Percentiles rank a stretch among this genome's conserved stretches.
These are phyloP conservation scores for Hafferia zeledoni DNA, from an alignment of 2,797 vertebrate species.

Conservation along the genomic window DNA sequence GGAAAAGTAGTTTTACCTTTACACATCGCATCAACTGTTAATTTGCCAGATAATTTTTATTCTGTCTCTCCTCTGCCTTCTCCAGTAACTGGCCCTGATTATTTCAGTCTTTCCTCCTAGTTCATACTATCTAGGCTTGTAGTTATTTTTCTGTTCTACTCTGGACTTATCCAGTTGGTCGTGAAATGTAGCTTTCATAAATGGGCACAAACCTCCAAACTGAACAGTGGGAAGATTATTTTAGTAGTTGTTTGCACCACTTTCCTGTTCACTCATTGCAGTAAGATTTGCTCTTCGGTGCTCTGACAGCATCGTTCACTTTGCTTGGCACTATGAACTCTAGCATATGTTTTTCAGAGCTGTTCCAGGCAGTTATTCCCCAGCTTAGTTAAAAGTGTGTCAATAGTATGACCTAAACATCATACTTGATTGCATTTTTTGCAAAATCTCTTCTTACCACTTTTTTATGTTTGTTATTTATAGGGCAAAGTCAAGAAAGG, in stretches of 20 bases:
- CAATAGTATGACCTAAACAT: background rate
- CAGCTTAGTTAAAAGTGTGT: background rate
- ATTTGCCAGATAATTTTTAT: background rate
- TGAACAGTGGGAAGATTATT: background rate
- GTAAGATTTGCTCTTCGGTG: background rate
- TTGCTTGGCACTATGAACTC: background rate
- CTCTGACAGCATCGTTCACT: background rate
- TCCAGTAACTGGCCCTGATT: background rate
- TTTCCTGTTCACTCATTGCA: background rate
- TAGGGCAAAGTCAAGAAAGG: background rate
- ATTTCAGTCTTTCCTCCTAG: slow-evolving; percentile 1
- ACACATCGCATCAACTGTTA: background rate
- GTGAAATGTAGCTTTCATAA: background rate
- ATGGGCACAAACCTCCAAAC: background rate
- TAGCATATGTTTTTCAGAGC: background rate
- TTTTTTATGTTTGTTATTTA: background rate
- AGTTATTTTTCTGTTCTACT: background rate
- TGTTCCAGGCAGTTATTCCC: background rate
- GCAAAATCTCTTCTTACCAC: background rate
- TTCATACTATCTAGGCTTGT: background rate
- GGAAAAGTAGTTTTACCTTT: background rate
- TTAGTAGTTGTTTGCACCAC: background rate
- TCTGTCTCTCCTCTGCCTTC: background rate
- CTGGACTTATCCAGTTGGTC: background rate
- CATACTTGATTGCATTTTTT: background rate